A percentile compares a stretch with the other conserved stretches of the same genome.
phyloP scores from a whole-genome alignment of 2,888 invertebrate genomes.

The Linyphia triangularis region DNA sequence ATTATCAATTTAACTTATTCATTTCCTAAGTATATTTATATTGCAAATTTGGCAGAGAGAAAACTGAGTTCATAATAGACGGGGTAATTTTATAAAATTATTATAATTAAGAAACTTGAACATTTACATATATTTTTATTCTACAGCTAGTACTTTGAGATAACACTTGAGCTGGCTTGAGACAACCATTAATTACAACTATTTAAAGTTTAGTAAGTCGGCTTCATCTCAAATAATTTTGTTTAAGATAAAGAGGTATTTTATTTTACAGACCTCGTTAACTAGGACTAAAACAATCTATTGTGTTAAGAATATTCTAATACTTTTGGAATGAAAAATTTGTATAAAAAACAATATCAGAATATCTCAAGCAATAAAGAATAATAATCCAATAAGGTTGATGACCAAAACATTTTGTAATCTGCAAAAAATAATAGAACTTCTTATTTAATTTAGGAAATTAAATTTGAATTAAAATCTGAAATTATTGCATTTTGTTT shows the following conservation, averaged over 20 bases:
- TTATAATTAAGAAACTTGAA: constrained; percentile 22
- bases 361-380: too few relatives aligned
- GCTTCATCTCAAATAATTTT: neutral
- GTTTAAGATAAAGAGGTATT: neutral
- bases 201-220: neutral
- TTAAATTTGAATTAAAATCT: too few relatives aligned
- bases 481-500: too few relatives aligned
- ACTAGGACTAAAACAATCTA: too few relatives aligned
- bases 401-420: too few relatives aligned
- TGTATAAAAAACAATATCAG: too few relatives aligned
- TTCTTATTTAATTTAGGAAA: too few relatives aligned
- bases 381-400: too few relatives aligned
- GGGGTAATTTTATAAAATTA: constrained; percentile 39
- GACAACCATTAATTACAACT: neutral
- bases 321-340: too few relatives aligned
- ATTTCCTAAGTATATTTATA: neutral
- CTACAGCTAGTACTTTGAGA: constrained; percentile 73
- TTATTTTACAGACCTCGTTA: neutral
- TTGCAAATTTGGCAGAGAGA: neutral
- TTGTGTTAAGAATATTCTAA: too few relatives aligned
- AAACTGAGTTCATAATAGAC: neutral
- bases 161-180: constrained; percentile 49
- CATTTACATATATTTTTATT: constrained; percentile 42
- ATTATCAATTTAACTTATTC: too few relatives aligned
- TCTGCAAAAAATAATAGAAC: too few relatives aligned